phyloP scores from a whole-genome alignment of 2,113 vertebrate species.

The Axis porcinus region DNA sequence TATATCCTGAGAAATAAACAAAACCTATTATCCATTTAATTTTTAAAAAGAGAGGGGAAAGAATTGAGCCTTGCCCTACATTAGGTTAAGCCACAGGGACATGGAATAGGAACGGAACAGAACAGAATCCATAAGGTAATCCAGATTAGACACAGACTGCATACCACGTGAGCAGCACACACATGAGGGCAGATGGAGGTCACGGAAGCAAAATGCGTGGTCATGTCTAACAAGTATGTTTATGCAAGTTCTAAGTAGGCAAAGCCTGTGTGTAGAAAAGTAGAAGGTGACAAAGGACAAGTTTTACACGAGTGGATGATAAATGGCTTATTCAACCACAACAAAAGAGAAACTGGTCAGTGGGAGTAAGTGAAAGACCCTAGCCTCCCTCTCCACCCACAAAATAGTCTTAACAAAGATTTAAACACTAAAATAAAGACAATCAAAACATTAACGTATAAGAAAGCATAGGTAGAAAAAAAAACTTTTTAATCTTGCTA shows the following conservation, averaged over 20 bases:
- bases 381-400: background rate
- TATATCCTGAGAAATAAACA: background rate
- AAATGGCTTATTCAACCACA: background rate
- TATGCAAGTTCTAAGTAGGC: background rate
- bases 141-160: background rate
- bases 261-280: background rate
- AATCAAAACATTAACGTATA: background rate
- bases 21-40: background rate
- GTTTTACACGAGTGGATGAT: background rate
- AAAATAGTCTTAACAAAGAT: conserved; percentile 1
- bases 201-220: background rate
- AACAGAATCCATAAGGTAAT: background rate
- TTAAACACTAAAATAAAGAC: conserved; percentile 18
- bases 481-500: background rate
- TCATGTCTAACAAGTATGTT: background rate
- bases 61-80: background rate
- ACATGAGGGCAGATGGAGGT: background rate
- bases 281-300: background rate
- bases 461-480: background rate
- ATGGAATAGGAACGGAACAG: background rate
- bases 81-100: background rate
- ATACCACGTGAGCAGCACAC: background rate
- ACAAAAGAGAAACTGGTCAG: background rate
- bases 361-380: background rate
- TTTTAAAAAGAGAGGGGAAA: background rate